Evolutionary conservation across 2,888 invertebrate species (phyloP), one percentile per base, ranked within the genome.

Genomic region (Pyrgus malvae): DNA sequence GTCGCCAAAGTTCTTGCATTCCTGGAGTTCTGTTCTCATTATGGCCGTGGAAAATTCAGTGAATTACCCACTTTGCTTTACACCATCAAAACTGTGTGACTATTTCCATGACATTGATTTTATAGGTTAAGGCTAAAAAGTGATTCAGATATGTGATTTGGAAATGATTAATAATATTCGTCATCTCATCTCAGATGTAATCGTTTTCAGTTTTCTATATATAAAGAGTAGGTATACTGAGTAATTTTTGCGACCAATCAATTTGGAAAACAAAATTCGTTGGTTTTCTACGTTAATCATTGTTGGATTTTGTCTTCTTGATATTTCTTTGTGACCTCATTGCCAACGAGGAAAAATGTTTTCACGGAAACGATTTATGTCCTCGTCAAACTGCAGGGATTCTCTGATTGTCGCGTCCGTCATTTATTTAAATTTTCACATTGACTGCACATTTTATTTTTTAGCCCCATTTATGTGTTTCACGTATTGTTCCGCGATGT

Each of bases 1-100:
- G 48, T 45, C 64, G 86, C 86, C 87, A 86, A 76, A 67, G 63
- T 65, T 60, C 62, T 63, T 64, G 68, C 74, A 80, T 81, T 78
- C 75, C 70, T 70, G 67, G 61, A 65, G 68, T 67, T 69, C 60
- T 72, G 76, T 70, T 72, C 71, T 72, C 64, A 62, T 70, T 76
- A 74, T 72, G 71, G 70, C 67, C 65, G 58, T 63, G 64, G 65
- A 66, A 65, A 68, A 69, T 68, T 70, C 63, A 61, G 60, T 72
- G 70, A 78, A 67, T 75, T 69, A 76, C 71, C 50, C 29, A 41
- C 45, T 50, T 41, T 17, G 42, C 27, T 33, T 46, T 33, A 21
- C 23, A 46, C 21, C 27, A 54, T 45, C 37, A 45, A 16, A 48
- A 40, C 35, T 7, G 48, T 7, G 48, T 21, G 14, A 48, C 11